Evolutionary conservation across 2,888 invertebrate genomes (phyloP).

Genomic region (Salticus scenicus): DNA sequence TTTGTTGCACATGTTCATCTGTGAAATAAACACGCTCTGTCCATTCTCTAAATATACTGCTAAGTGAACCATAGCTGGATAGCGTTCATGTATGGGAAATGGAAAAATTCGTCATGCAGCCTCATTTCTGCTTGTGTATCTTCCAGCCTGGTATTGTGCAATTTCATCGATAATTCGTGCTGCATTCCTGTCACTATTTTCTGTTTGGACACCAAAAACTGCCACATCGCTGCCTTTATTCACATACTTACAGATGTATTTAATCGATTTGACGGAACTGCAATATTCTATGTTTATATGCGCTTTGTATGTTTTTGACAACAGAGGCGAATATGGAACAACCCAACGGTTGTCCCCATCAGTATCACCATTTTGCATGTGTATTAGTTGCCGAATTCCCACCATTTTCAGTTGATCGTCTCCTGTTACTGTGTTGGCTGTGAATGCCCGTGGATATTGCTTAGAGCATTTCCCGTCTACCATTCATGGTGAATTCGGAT

Average conservation of each 20-base stretch:
- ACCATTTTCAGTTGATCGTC: slow-evolving; percentile 32
- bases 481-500: slow-evolving; percentile 57
- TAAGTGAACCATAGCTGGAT: slow-evolving; percentile 19
- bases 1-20: too few relatives aligned
- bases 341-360: slow-evolving; percentile 10
- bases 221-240: too few relatives aligned
- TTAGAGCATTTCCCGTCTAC: slow-evolving; percentile 47
- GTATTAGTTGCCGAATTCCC: slow-evolving; percentile 3
- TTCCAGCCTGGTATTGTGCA: slow-evolving; percentile 71
- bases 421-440: not conserved
- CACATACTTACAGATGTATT: too few relatives aligned
- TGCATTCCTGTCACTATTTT: too few relatives aligned
- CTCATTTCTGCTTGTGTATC: slow-evolving; percentile 75
- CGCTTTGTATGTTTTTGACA: not conserved
- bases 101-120: slow-evolving; percentile 74
- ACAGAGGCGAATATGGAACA: not conserved
- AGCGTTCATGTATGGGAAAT: slow-evolving; percentile 73
- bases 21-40: too few relatives aligned
- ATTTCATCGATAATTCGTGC: slow-evolving; percentile 19
- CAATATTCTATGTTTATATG: too few relatives aligned
- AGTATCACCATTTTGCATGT: slow-evolving; percentile 1
- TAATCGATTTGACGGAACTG: too few relatives aligned
- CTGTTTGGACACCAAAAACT: too few relatives aligned
- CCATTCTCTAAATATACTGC: too few relatives aligned
- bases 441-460: slow-evolving; percentile 28